phyloP scores from a whole-genome alignment of 2,113 vertebrate genomes.

The Ctenomys sociabilis region DNA sequence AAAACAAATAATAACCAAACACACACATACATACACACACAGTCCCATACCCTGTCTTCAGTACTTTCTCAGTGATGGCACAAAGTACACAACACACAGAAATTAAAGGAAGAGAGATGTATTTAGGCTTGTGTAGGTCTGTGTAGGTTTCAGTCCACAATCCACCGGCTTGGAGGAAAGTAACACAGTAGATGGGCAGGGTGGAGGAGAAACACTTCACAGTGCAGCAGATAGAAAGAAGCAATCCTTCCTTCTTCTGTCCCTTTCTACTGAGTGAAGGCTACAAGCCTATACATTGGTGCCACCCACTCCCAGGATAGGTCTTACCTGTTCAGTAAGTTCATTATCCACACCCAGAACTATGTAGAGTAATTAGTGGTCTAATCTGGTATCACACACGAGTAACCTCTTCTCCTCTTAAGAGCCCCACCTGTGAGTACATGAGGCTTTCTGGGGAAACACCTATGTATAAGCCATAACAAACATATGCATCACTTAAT shows the following conservation, averaged over 20 bases:
- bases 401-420: neutral
- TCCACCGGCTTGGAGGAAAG: neutral
- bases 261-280: neutral
- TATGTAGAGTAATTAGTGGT: neutral
- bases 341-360: neutral
- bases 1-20: neutral
- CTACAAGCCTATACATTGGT: neutral
- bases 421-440: neutral
- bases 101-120: neutral
- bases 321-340: neutral
- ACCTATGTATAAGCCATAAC: neutral
- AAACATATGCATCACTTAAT: neutral
- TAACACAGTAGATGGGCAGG: neutral
- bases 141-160: neutral
- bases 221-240: neutral
- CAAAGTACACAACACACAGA: neutral
- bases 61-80: neutral
- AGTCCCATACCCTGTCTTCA: neutral
- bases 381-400: neutral
- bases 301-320: neutral
- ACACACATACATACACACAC: neutral
- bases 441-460: neutral
- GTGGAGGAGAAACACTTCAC: neutral
- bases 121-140: neutral
- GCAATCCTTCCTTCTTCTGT: neutral